Conservation (phyloP, 2,797 vertebrate genomes). For the Sebastes jordani region DNA sequence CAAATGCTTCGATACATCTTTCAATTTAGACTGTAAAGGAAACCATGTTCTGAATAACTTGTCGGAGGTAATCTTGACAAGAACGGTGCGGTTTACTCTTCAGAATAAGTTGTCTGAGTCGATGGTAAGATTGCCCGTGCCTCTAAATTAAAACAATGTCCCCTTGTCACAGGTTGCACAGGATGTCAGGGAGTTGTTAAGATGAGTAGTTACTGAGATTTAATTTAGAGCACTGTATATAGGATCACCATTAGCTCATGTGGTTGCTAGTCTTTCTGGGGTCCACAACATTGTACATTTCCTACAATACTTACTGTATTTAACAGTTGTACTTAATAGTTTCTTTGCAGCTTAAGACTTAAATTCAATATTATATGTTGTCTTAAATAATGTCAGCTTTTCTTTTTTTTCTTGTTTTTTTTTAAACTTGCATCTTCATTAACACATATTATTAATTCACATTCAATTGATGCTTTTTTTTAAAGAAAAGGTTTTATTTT, state of each 20-base stretch:
- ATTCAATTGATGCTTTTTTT: background rate
- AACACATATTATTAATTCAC: background rate
- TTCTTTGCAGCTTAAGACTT: background rate
- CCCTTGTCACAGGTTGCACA: background rate
- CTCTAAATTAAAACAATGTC: background rate
- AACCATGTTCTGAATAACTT: background rate
- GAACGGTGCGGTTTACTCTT: background rate
- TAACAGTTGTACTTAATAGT: background rate
- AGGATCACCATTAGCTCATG: background rate
- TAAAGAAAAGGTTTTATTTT: background rate
- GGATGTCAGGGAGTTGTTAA: background rate
- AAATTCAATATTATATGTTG: background rate
- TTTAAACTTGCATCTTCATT: background rate
- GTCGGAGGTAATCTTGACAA: background rate
- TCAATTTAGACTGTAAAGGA: background rate
- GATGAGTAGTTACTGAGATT: background rate
- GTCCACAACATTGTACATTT: background rate
- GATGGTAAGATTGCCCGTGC: background rate
- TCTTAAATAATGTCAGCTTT: background rate
- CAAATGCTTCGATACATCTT: background rate
- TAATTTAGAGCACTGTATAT: background rate
- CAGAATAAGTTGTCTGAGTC: background rate
- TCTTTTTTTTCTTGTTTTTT: no score
- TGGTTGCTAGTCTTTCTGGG: background rate
- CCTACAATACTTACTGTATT: background rate